A percentile compares a stretch with the other conserved stretches of the same genome.
Evolutionary conservation across 64 coral and sea anemone species (phyloP).

Genomic region (Acropora yongei): DNA sequence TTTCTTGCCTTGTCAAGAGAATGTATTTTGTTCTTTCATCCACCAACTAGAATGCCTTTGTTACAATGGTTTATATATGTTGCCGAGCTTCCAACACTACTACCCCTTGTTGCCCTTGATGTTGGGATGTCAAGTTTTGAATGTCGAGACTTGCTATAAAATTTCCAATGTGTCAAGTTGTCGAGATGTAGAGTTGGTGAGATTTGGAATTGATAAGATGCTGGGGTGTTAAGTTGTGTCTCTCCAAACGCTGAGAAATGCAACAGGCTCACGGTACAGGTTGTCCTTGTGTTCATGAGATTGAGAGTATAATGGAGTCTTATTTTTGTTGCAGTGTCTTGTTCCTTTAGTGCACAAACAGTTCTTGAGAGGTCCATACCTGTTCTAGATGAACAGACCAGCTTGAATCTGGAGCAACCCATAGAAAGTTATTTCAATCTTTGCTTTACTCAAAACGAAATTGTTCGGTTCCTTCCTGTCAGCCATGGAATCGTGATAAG

Average conservation of each 20-base stretch:
- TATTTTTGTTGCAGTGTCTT: too few relatives aligned
- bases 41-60: conserved; percentile 23
- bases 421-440: conserved; percentile 48
- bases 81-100: background rate
- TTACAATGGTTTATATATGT: conserved; percentile 10
- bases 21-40: conserved; percentile 2
- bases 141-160: too few relatives aligned
- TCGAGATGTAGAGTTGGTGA: too few relatives aligned
- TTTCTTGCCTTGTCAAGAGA: conserved; percentile 30
- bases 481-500: conserved; percentile 35
- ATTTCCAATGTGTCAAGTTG: too few relatives aligned
- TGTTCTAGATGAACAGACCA: background rate
- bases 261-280: too few relatives aligned
- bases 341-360: background rate
- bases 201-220: too few relatives aligned
- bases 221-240: too few relatives aligned
- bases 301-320: too few relatives aligned
- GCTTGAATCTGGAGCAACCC: conserved; percentile 8
- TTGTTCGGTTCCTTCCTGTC: conserved; percentile 5
- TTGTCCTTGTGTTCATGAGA: too few relatives aligned
- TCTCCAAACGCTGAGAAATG: too few relatives aligned
- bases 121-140: too few relatives aligned
- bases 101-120: too few relatives aligned
- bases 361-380: conserved; percentile 40
- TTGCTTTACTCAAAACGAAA: conserved; percentile 16